These are phyloP conservation scores for Pygoscelis adeliae DNA, from an alignment of 2,113 vertebrate species.

Conservation along the genomic window DNA sequence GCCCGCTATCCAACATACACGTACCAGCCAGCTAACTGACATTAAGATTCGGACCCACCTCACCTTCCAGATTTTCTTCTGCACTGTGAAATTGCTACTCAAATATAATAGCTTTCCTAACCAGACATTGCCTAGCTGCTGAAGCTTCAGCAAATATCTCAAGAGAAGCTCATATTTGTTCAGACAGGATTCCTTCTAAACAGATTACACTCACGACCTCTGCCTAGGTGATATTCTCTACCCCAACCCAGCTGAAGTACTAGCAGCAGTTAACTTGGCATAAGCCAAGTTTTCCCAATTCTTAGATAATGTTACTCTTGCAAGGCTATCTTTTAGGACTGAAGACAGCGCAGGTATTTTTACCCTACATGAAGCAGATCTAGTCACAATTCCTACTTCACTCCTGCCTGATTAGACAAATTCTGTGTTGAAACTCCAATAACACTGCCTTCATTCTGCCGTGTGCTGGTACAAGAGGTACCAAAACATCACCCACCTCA, in stretches of 20 bases:
- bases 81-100: neutral
- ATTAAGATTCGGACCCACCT: neutral
- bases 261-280: neutral
- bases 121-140: neutral
- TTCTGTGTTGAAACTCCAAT: neutral
- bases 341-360: neutral
- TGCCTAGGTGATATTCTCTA: neutral
- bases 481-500: neutral
- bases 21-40: neutral
- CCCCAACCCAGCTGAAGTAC: neutral
- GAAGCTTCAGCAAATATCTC: neutral
- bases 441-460: neutral
- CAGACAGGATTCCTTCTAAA: neutral
- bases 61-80: neutral
- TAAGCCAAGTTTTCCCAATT: neutral
- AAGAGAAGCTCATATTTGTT: neutral
- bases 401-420: neutral
- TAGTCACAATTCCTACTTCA: neutral
- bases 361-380: neutral
- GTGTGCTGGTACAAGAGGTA: neutral
- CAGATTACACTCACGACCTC: neutral
- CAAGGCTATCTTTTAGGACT: neutral
- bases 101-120: neutral
- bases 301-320: neutral
- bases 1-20: rapidly evolving